Base-by-base conservation (phyloP, 2,797 vertebrate species). In the Hozukius guyotensis region DNA sequence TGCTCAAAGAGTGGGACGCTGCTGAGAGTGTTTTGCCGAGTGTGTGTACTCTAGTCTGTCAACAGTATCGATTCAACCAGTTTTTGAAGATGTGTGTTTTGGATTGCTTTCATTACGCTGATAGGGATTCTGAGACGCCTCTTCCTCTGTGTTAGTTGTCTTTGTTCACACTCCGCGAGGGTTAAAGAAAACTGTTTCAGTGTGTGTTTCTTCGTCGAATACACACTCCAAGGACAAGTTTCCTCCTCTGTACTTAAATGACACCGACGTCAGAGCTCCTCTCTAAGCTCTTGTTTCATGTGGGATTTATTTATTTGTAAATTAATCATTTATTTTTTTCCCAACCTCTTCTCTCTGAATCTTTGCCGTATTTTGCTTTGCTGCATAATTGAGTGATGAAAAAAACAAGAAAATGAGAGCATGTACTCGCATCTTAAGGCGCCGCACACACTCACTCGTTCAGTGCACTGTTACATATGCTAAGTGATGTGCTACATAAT, bases 401-500 rank as follows among this genome's bases (percentile, higher is more conserved):
- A 71, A 77, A 87, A 78, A 9, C 46, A 38, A 31, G 62, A 24
- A 81, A 85, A 81, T 1, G 20, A 70, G 65, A 38, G 14, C 9
- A 29, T 69, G 31, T 32, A 22, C 38, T 72, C 36, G 16, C 31
- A 78, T 84, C 83, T 78, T 56, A 74, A 87, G 46, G n/a, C 78
- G 13, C 79, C 24, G 24, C 66, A 79, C 78, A 67, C 78, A 70
- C 72, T 49, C 62, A 32, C 60, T 53, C 56, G 57, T 63, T 46
- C n/a, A 65, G 53, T 68, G 31, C 63, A 38, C 66, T 81, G 80
- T 66, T 88, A 81, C 74, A 78, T 80, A 83, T 80, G 81, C 67
- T 65, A 64, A 83, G 64, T 68, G 75, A 80, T 78, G 81, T 75
- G 79, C 81, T 85, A 34, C 77, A 75, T 94, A 93, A 94, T 94